Conservation (phyloP, 2,113 vertebrate species). For the Bufo gargarizans region DNA sequence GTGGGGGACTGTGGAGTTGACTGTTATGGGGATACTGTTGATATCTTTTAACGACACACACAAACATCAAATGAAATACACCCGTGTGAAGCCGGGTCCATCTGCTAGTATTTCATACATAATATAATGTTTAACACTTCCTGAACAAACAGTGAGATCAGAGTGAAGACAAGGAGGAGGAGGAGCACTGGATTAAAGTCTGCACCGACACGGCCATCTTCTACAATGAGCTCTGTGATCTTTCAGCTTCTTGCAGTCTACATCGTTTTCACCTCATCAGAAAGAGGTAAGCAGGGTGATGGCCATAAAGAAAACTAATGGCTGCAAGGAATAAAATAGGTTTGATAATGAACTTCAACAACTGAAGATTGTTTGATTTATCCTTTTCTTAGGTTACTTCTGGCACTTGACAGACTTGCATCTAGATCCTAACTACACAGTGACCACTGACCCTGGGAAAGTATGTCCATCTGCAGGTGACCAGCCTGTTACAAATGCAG, state of each 20-base stretch:
- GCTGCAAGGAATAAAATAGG: not conserved
- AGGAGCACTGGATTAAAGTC: not conserved
- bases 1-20: too few species aligned
- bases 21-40: too few species aligned
- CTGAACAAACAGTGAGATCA: not conserved
- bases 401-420: slow-evolving; percentile 94
- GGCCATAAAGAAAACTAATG: not conserved
- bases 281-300: slow-evolving; percentile 11
- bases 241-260: slow-evolving; percentile 20
- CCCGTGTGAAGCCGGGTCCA: too few species aligned
- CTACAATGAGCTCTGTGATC: slow-evolving; percentile 13
- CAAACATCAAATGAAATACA: too few species aligned
- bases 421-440: slow-evolving; percentile 81
- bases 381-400: slow-evolving; percentile 75
- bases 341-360: not conserved
- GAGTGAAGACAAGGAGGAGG: not conserved
- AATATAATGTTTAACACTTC: slow-evolving; percentile 13
- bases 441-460: slow-evolving; percentile 63
- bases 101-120: not conserved
- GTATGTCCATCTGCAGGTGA: slow-evolving; percentile 82
- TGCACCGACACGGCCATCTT: not conserved
- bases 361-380: not conserved
- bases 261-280: not conserved
- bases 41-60: too few species aligned
- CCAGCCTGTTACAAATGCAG: slow-evolving; percentile 70